phyloP scores from a whole-genome alignment of 2,888 invertebrate genomes.

The Agrochola litura region DNA sequence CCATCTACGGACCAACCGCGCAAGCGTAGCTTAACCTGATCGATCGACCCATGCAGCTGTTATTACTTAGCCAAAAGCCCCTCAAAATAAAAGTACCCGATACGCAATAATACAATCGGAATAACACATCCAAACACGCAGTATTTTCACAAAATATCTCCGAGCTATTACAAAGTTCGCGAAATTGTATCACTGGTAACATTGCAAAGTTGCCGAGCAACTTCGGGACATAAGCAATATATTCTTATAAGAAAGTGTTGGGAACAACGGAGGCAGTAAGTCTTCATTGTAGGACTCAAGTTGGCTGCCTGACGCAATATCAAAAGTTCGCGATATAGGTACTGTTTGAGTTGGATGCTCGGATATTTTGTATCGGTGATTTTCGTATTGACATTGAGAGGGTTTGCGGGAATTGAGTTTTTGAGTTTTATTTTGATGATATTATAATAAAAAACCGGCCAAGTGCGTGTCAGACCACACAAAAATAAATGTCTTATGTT shows the following conservation, averaged over 20 bases:
- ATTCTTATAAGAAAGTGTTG: slow-evolving; percentile 85
- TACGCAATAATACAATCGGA: slow-evolving; percentile 48
- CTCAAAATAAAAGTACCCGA: slow-evolving; percentile 34
- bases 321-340: slow-evolving; percentile 68
- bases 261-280: slow-evolving; percentile 78
- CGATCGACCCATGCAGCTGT: too few relatives aligned
- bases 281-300: slow-evolving; percentile 79
- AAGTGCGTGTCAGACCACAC: too few relatives aligned
- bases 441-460: too few relatives aligned
- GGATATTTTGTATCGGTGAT: slow-evolving; percentile 38
- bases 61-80: too few relatives aligned
- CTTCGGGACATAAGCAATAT: slow-evolving; percentile 79
- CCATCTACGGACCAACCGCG: too few relatives aligned
- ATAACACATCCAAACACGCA: slow-evolving; percentile 39
- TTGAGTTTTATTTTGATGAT: background rate
- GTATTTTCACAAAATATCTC: slow-evolving; percentile 59
- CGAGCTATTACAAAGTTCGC: slow-evolving; percentile 71
- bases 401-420: background rate
- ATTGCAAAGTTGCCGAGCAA: slow-evolving; percentile 72
- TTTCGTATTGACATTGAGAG: slow-evolving; percentile 18
- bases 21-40: too few relatives aligned
- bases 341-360: slow-evolving; percentile 47
- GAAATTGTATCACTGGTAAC: slow-evolving; percentile 75
- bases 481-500: too few relatives aligned
- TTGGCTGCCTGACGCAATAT: slow-evolving; percentile 75